Percentiles rank a stretch among this genome's conserved stretches.
Evolutionary conservation across 2,797 vertebrate genomes (phyloP).

Genomic region (Rousettus madagascariensis): DNA sequence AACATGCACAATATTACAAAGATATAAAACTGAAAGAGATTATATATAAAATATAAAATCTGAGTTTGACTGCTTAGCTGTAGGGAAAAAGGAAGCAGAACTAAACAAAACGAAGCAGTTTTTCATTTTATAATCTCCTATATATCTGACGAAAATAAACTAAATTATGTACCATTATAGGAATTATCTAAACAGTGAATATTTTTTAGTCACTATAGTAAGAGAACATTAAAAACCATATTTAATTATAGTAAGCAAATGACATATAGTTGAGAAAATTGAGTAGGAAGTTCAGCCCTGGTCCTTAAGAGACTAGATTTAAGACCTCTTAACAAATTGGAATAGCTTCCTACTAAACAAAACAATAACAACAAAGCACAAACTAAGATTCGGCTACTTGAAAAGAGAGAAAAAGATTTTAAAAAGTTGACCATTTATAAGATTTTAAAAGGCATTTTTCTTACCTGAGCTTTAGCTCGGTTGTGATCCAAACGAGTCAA

Average conservation of each 20-base stretch:
- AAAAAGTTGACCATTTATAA: not conserved
- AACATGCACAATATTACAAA: not conserved
- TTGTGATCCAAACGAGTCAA: slow-evolving; percentile 98
- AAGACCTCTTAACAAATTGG: not conserved
- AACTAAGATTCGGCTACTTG: slow-evolving; percentile 10
- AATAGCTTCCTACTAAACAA: slow-evolving; percentile 31
- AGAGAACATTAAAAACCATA: not conserved
- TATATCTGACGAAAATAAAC: not conserved
- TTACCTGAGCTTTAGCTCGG: slow-evolving; percentile 95
- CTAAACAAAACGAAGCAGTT: not conserved
- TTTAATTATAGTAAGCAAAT: not conserved
- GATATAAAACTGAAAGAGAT: slow-evolving; percentile 29
- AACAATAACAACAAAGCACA: not conserved
- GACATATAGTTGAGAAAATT: slow-evolving; percentile 36
- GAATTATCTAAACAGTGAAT: not conserved
- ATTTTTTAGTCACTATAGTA: not conserved
- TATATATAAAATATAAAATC: slow-evolving; percentile 46
- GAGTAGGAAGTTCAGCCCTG: not conserved
- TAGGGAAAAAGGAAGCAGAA: slow-evolving; percentile 37
- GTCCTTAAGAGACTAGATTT: not conserved
- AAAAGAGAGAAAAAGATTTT: slow-evolving; percentile 30
- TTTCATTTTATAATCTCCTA: slow-evolving; percentile 7
- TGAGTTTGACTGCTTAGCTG: not conserved
- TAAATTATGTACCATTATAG: not conserved
- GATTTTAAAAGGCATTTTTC: slow-evolving; percentile 28